These are phyloP conservation scores for Sceloporus tristichus DNA, from an alignment of 2,113 vertebrate species.

Conservation along the genomic window DNA sequence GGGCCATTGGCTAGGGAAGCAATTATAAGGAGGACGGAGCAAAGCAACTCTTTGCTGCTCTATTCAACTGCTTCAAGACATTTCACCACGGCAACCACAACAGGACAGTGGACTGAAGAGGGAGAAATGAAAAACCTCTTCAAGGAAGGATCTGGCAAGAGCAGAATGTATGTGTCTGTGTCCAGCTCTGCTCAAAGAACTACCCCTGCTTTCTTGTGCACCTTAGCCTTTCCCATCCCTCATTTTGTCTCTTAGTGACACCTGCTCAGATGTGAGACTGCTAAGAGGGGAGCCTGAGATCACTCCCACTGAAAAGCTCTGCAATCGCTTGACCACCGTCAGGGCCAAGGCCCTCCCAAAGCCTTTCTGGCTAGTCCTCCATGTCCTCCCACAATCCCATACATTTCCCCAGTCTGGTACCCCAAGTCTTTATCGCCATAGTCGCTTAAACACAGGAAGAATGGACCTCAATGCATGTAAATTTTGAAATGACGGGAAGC, in stretches of 20 bases:
- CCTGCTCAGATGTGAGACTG: background rate
- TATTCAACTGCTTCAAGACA: conserved; percentile 78
- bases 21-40: conserved; percentile 74
- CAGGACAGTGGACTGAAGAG: conserved; percentile 73
- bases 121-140: conserved; percentile 68
- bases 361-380: background rate
- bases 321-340: background rate
- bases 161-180: conserved; percentile 36
- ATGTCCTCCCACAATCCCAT: no score
- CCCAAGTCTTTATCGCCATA: no score
- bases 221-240: background rate
- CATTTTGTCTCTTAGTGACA: background rate
- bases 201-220: no score
- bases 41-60: conserved; percentile 74
- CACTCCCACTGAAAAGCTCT: background rate
- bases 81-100: conserved; percentile 82
- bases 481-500: background rate
- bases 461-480: no score
- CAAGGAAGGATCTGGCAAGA: conserved; percentile 61
- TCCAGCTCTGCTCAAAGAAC: background rate
- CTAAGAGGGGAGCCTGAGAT: no score
- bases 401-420: background rate
- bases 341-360: no score
- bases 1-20: conserved; percentile 65
- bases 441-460: no score